Conservation (phyloP, 2,888 invertebrate genomes). For the Hofmannophila pseudospretella region DNA sequence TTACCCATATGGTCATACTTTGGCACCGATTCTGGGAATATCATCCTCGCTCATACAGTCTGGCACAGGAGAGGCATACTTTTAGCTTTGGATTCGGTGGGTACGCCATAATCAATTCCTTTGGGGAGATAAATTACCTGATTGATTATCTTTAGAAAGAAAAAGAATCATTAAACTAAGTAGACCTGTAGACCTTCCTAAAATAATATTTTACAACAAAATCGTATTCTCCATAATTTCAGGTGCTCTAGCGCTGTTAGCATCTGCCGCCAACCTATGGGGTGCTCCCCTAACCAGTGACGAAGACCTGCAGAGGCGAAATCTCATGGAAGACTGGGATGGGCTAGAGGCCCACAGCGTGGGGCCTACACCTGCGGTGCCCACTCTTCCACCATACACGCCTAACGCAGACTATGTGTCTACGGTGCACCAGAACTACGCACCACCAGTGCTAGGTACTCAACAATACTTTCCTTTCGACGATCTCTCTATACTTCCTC, state of each 20-base stretch:
- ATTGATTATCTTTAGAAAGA: too few relatives aligned
- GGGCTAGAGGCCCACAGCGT: slow-evolving; percentile 79
- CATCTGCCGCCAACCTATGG: slow-evolving; percentile 83
- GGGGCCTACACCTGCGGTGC: slow-evolving; percentile 77
- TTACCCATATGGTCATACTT: too few relatives aligned
- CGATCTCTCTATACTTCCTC: slow-evolving; percentile 65
- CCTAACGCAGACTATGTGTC: slow-evolving; percentile 63
- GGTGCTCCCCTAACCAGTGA: slow-evolving; percentile 70
- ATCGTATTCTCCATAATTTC: too few relatives aligned
- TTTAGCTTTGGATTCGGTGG: too few relatives aligned
- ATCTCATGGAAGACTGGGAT: slow-evolving; percentile 80
- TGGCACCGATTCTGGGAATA: too few relatives aligned
- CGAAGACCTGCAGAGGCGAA: slow-evolving; percentile 70
- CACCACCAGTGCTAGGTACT: slow-evolving; percentile 56
- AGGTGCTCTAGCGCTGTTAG: slow-evolving; percentile 82
- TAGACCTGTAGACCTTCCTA: too few relatives aligned
- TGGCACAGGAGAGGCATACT: too few relatives aligned
- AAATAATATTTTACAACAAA: too few relatives aligned
- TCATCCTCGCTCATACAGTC: too few relatives aligned
- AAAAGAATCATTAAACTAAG: too few relatives aligned
- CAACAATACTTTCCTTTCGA: slow-evolving; percentile 71
- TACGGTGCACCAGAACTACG: slow-evolving; percentile 44
- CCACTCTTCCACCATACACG: slow-evolving; percentile 78
- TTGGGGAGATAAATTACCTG: too few relatives aligned
- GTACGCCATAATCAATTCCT: too few relatives aligned